These are phyloP conservation scores for Anableps anableps DNA, from an alignment of 2,797 vertebrate genomes.

Conservation along the genomic window DNA sequence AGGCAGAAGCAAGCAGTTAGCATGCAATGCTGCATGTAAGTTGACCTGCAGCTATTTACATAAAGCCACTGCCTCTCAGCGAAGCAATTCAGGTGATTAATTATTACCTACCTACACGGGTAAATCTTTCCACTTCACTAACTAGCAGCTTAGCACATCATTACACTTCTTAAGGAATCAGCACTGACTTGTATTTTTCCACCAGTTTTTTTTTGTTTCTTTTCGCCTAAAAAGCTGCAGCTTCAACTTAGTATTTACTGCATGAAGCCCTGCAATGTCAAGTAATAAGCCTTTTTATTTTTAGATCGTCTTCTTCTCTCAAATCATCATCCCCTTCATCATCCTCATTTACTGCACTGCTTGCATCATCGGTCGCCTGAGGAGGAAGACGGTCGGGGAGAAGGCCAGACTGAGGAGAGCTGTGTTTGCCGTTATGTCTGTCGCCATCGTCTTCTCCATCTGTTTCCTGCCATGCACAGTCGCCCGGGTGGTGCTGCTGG, in stretches of 20 bases:
- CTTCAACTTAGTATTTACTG: not conserved
- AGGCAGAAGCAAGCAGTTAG: not conserved
- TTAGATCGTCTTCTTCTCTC: constrained; percentile 65
- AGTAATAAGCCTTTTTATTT: not conserved
- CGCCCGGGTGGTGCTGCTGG: constrained; percentile 57
- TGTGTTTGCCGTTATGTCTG: constrained; percentile 52
- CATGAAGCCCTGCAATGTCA: not conserved
- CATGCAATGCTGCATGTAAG: not conserved
- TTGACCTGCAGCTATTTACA: constrained; percentile 3
- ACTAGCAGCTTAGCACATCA: not conserved
- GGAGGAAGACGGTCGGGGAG: constrained; percentile 63
- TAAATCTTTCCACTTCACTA: constrained; percentile 14
- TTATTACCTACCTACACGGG: not conserved
- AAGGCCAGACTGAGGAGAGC: constrained; percentile 70
- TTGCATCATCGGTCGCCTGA: constrained; percentile 65
- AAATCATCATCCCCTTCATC: constrained; percentile 77
- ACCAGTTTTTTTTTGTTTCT: not conserved
- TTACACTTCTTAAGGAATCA: not conserved
- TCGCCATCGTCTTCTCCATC: constrained; percentile 66
- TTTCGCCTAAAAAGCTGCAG: not conserved
- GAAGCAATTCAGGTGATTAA: not conserved
- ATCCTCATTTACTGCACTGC: constrained; percentile 74
- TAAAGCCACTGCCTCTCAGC: not conserved
- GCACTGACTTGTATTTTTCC: not conserved
- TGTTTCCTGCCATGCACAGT: constrained; percentile 78